Evolutionary conservation across 92 coral and sea anemone genomes (phyloP), one percentile per base, ranked within the genome.

Genomic region (Chrysogorgia sp.): DNA sequence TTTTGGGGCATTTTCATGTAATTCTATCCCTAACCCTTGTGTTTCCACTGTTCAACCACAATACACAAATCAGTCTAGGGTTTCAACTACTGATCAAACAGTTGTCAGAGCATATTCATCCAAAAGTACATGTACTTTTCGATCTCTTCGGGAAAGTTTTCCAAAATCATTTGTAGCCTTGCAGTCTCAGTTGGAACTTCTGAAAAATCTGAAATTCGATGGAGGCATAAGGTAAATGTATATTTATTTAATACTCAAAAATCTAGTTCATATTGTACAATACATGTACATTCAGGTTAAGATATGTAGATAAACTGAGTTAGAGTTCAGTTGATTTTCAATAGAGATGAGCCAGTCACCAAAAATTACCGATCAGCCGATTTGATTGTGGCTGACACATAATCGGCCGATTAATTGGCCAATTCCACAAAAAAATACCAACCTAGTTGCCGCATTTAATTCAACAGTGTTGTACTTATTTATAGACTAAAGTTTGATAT

Each of bases 1-100:
- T 56, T 77, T 83, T 69, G 76, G 76, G 45, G 22, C 76, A 45
- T 69, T 69, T 45, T 28, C 76, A 13, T 26, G 34, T 22, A 45
- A 30, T 26, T 33, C 56, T 69, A n/a, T 22, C 0, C 17, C 60
- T 0, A 7, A 7, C n/a, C 10, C 53, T n/a, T 15, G 2, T 6
- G 15, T n/a, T 47, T 6, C 53, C n/a, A 6, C 53, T 47, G 2
- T 15, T 47, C 14, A 7, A 47, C 15, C 15, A 15, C 53, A 47
- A 47, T 7, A 47, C 14, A 6, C 53, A 47, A 15, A 47, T 2
- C 10, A 47, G 53, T 15, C 53, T 47, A n/a, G n/a, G 17, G 2
- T 47, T 15, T 47, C 53, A 47, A 15, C n/a, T 7, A 47, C 2
- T 2, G 53, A 47, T 47, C 7, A 15, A n/a, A 47, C 17, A 47